Evolutionary conservation across 2,888 invertebrate species (phyloP).

Genomic region (Empis livida): DNA sequence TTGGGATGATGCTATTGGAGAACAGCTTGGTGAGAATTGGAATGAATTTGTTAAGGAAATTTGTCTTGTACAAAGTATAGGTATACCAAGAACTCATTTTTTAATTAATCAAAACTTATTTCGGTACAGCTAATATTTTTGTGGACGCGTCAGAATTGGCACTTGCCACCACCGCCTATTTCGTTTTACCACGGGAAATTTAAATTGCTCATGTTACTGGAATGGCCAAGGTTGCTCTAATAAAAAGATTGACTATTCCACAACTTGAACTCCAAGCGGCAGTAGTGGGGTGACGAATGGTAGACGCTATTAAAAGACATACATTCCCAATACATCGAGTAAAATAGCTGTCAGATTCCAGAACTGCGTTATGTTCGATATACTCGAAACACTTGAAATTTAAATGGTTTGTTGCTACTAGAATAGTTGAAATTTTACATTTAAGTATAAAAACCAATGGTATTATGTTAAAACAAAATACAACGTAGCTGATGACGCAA

Average conservation of each 20-base stretch:
- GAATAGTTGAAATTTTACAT: conserved; percentile 2
- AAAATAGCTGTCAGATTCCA: conserved; percentile 7
- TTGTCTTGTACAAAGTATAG: neutral
- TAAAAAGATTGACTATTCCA: conserved; percentile 3
- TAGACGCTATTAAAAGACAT: conserved; percentile 3
- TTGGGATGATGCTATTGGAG: conserved; percentile 4
- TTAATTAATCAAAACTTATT: neutral
- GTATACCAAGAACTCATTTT: neutral
- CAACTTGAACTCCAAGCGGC: conserved; percentile 4
- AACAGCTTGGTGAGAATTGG: neutral
- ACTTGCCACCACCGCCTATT: conserved; percentile 2
- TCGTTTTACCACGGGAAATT: neutral
- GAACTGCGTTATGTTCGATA: conserved; percentile 3
- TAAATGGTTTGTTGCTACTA: neutral
- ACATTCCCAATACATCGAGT: neutral
- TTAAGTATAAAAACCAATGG: neutral
- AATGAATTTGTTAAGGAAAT: neutral
- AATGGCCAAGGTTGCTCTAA: conserved; percentile 3
- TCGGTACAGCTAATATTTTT: conserved; percentile 2
- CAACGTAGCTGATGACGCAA: conserved; percentile 7
- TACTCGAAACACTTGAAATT: conserved; percentile 2
- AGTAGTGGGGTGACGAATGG: conserved; percentile 2
- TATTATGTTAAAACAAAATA: neutral
- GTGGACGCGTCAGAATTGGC: conserved; percentile 1
- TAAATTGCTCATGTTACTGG: neutral